phyloP scores from a whole-genome alignment of 2,888 invertebrate genomes.

The Girardia tigrina region DNA sequence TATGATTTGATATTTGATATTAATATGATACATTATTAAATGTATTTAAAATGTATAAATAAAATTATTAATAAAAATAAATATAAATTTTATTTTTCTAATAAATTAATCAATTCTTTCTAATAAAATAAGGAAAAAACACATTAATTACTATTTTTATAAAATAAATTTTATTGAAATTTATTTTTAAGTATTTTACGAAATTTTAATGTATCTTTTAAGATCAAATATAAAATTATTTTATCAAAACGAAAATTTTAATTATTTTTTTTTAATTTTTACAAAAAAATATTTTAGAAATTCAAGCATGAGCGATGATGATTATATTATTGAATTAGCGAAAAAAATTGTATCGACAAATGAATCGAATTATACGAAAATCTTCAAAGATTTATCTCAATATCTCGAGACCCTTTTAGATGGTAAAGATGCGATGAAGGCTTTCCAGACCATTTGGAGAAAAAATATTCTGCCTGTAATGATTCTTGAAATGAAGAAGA shows the following conservation, averaged over 20 bases:
- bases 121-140: not conserved
- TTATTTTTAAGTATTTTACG: no score
- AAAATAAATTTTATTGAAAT: no score
- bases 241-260: no score
- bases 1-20: no score
- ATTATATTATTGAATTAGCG: slow-evolving; percentile 19
- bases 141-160: not conserved
- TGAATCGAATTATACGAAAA: slow-evolving; percentile 15
- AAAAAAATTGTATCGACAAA: slow-evolving; percentile 18
- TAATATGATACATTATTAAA: no score
- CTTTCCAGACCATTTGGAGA: slow-evolving; percentile 43
- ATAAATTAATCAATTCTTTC: not conserved
- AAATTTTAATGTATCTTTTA: no score
- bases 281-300: no score
- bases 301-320: slow-evolving; percentile 20
- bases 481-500: slow-evolving; percentile 45
- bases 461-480: slow-evolving; percentile 45
- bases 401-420: slow-evolving; percentile 34
- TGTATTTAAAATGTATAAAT: no score
- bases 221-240: no score
- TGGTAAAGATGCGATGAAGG: slow-evolving; percentile 40
- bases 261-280: no score
- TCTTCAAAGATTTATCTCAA: not conserved
- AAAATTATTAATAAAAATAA: no score
- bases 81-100: no score